Percentiles rank a stretch among this genome's conserved stretches.
Evolutionary conservation across 1,140 invertebrate species (phyloP).

Genomic region (Aphaenogaster ashmeadi): DNA sequence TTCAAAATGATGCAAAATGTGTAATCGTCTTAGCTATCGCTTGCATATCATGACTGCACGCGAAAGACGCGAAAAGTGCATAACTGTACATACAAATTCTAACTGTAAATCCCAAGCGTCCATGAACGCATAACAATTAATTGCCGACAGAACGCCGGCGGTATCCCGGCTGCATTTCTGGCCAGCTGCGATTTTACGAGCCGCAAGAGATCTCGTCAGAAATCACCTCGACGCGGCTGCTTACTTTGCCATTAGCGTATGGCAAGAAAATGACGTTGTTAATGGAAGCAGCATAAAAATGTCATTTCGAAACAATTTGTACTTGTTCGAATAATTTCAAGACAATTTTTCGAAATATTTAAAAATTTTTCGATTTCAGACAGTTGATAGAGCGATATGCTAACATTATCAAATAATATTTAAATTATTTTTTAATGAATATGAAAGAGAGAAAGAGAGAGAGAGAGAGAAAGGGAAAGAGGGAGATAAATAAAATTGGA

Average conservation of each 20-base stretch:
- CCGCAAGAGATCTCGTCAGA: not conserved
- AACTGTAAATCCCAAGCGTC: conserved; percentile 27
- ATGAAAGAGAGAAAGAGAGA: not conserved
- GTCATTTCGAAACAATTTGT: not conserved
- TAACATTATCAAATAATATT: conserved; percentile 2
- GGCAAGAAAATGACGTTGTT: not conserved
- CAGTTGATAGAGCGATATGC: not conserved
- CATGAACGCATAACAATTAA: conserved; percentile 39
- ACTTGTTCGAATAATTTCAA: not conserved
- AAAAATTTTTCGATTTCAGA: not conserved
- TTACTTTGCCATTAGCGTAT: not conserved
- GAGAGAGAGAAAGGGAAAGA: not conserved
- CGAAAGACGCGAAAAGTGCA: conserved; percentile 7
- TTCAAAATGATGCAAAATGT: not conserved
- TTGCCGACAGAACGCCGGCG: conserved; percentile 8
- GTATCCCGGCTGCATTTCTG: conserved; percentile 14
- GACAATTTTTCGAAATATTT: not conserved
- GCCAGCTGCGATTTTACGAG: conserved; percentile 9
- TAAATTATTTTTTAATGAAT: conserved; percentile 21
- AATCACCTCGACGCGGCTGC: not conserved
- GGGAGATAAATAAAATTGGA: not conserved
- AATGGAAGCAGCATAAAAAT: not conserved
- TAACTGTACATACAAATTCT: conserved; percentile 54
- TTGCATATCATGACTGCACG: not conserved
- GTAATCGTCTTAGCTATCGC: not conserved